A percentile compares a stretch with the other conserved stretches of the same genome.
phyloP scores from a whole-genome alignment of 2,888 invertebrate genomes.

The Lycaena phlaeas region DNA sequence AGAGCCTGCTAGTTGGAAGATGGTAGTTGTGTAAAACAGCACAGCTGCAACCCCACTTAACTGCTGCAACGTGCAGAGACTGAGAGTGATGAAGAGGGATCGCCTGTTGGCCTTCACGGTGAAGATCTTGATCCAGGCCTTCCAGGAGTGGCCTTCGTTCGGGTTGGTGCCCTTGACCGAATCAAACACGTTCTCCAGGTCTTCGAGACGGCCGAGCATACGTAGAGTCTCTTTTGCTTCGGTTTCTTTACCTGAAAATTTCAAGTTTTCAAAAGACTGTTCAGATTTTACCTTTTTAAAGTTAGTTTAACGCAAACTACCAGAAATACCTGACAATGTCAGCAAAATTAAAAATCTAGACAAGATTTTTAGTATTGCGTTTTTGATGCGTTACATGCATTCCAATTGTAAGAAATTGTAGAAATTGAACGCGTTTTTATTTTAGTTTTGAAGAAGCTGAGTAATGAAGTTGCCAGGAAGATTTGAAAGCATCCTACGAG shows the following conservation, averaged over 20 bases:
- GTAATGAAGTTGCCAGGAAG: no score
- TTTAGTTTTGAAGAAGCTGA: no score
- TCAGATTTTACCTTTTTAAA: no score
- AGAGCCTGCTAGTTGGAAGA: slow-evolving; percentile 34
- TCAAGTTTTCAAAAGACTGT: no score
- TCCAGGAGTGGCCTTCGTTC: slow-evolving; percentile 27
- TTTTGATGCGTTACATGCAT: no score
- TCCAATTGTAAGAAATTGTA: no score
- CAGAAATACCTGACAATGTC: no score
- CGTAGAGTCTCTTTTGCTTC: slow-evolving; percentile 31
- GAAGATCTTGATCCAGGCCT: slow-evolving; percentile 35
- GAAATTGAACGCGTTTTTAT: no score
- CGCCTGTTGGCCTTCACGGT: slow-evolving; percentile 32
- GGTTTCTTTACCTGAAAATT: slow-evolving; percentile 29
- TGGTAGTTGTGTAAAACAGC: slow-evolving; percentile 33
- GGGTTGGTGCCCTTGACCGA: slow-evolving; percentile 28
- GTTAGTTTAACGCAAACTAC: no score
- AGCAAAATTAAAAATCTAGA: no score
- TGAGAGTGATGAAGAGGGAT: slow-evolving; percentile 31
- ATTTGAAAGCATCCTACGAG: no score
- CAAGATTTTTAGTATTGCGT: no score
- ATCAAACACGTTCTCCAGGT: slow-evolving; percentile 31
- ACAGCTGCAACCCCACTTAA: slow-evolving; percentile 33
- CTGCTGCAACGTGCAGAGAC: slow-evolving; percentile 27
- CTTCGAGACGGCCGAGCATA: slow-evolving; percentile 28